Percentiles rank a stretch among this genome's conserved stretches.
These are phyloP conservation scores for Phengaris alcon DNA, from an alignment of 2,888 invertebrate species.

Conservation along the genomic window DNA sequence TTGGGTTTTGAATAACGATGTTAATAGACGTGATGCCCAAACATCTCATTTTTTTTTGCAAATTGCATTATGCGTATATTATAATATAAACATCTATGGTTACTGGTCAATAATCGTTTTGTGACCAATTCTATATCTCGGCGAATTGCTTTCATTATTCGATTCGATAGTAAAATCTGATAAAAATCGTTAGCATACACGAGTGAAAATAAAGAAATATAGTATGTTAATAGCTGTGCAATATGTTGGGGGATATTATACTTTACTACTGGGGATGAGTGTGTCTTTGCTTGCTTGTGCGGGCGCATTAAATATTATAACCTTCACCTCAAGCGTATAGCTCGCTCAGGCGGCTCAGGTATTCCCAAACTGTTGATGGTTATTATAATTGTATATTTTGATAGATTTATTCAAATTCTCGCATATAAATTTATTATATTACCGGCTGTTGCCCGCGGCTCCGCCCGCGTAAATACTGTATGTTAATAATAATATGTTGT, in stretches of 20 bases:
- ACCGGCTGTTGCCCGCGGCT: too few species aligned
- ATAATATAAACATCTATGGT: background rate
- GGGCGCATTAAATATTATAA: background rate
- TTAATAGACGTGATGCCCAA: too few species aligned
- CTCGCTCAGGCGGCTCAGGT: background rate
- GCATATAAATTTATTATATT: too few species aligned
- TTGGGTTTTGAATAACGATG: too few species aligned
- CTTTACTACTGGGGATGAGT: background rate
- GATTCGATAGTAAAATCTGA: conserved; percentile 13
- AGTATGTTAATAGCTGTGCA: conserved; percentile 3
- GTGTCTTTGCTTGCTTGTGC: background rate
- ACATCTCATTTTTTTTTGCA: too few species aligned
- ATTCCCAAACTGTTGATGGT: background rate
- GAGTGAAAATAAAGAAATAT: conserved; percentile 5
- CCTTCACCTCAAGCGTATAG: too few species aligned
- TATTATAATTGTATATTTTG: background rate
- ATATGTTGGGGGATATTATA: background rate
- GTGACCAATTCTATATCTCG: background rate
- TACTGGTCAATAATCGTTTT: background rate
- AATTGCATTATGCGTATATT: too few species aligned
- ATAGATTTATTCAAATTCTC: background rate
- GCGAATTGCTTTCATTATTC: background rate
- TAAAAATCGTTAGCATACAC: background rate
- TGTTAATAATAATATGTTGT: too few species aligned
- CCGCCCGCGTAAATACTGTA: too few species aligned